Percentiles rank a stretch among this genome's conserved stretches.
Evolutionary conservation across 1,140 invertebrate species (phyloP).

Genomic region (Tetraneura akinire): DNA sequence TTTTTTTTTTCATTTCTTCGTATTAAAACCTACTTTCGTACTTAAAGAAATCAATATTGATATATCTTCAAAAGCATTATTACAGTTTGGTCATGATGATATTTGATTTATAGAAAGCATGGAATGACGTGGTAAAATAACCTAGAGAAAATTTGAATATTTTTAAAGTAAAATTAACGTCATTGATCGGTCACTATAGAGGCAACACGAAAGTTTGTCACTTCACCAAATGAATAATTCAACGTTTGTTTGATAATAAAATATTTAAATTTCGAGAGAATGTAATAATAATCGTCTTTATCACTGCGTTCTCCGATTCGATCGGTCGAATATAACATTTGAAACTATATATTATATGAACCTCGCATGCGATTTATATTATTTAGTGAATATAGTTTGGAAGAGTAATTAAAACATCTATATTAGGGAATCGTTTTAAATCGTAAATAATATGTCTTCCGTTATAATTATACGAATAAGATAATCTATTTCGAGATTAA

Average conservation of each 20-base stretch:
- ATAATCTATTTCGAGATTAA: too few species aligned
- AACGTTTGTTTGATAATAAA: constrained; percentile 33
- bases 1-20: too few species aligned
- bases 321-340: neutral
- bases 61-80: too few species aligned
- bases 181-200: constrained; percentile 30
- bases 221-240: constrained; percentile 31
- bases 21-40: too few species aligned
- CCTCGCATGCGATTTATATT: too few species aligned
- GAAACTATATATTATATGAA: neutral
- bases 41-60: too few species aligned
- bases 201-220: constrained; percentile 10
- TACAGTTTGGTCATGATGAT: too few species aligned
- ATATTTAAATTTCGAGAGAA: constrained; percentile 5
- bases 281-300: constrained; percentile 17
- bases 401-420: too few species aligned
- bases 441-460: too few species aligned
- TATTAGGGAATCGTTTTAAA: too few species aligned
- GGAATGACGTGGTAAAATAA: neutral
- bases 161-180: neutral
- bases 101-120: neutral
- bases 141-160: neutral
- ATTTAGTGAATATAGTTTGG: too few species aligned
- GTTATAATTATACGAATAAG: too few species aligned
- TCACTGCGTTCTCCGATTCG: neutral